Evolutionary conservation across 2,888 invertebrate genomes (phyloP), one percentile per base, ranked within the genome.

Genomic region (Cosmia trapezina): DNA sequence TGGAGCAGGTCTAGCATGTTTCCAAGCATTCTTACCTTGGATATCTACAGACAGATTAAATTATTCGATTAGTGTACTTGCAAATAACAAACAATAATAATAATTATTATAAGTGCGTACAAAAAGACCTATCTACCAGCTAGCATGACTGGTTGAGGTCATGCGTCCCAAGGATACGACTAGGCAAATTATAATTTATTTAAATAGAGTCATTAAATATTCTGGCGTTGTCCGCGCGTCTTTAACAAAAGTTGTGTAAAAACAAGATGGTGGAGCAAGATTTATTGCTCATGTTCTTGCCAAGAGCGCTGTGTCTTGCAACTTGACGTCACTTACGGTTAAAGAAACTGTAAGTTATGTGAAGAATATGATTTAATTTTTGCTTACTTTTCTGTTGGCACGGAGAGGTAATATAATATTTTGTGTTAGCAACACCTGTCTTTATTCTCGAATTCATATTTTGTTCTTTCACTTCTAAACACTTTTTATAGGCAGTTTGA

Each of bases 181-280:
- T 70, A 33, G 51, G 47, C 61, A 76, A 83, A 86, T 83, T 76
- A 83, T 77, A 86, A 85, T 81, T 81, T 85, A 85, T 86, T 85
- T 73, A 83, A 80, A 86, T 83, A 80, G 56, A 74, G 61, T 65
- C 68, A 80, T 81, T 85, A 84, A 81, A 76, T 86, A 86, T 86
- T 86, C 87, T 54, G 41, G 28, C 28, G 72, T 61, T 81, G 87
- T 86, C 81, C 81, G 76, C 61, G 73, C 68, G 75, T 83, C 73
- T 51, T 83, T 69, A 76, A 76, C 81, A 81, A 86, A 86, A 86
- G 87, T 86, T 86, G 72, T 83, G 69, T 73, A 83, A 86, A 86
- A 85, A 85, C 83, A 81, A 85, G 74, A 86, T 83, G 85, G 86
- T 51, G 62, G 72, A 41, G 19, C 47, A 70, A 81, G 83, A 86